phyloP scores from a whole-genome alignment of 2,113 vertebrate genomes.

The Malurus melanocephalus region DNA sequence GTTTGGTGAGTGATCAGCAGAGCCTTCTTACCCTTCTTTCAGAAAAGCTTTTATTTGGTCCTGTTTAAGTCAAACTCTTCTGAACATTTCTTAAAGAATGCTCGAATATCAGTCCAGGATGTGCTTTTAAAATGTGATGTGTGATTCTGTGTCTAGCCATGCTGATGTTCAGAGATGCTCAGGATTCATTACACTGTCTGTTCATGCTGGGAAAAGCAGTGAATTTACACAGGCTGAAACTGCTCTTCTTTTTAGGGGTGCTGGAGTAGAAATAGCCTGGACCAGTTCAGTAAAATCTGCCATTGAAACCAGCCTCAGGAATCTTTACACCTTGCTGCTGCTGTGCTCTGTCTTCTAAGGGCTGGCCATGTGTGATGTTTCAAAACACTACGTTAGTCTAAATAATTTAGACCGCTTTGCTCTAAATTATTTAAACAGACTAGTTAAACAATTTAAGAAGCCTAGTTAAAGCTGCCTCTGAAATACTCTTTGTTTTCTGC shows the following conservation, averaged over 20 bases:
- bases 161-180: not conserved
- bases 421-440: not conserved
- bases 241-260: not conserved
- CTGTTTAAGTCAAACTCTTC: not conserved
- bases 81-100: not conserved
- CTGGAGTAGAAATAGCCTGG: not conserved
- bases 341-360: not conserved
- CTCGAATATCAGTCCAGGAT: not conserved
- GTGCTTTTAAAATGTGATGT: not conserved
- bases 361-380: not conserved
- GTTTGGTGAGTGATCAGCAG: not conserved
- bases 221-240: not conserved
- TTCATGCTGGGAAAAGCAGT: not conserved
- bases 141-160: not conserved
- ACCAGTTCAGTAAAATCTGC: not conserved
- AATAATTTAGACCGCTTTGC: not conserved
- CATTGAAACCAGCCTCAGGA: not conserved
- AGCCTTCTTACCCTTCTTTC: not conserved
- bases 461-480: not conserved
- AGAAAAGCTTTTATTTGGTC: not conserved
- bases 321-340: not conserved
- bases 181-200: not conserved
- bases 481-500: not conserved
- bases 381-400: not conserved
- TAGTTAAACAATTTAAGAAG: not conserved